These are phyloP conservation scores for Danio kyathit DNA, from an alignment of 2,797 vertebrate species.

Conservation along the genomic window DNA sequence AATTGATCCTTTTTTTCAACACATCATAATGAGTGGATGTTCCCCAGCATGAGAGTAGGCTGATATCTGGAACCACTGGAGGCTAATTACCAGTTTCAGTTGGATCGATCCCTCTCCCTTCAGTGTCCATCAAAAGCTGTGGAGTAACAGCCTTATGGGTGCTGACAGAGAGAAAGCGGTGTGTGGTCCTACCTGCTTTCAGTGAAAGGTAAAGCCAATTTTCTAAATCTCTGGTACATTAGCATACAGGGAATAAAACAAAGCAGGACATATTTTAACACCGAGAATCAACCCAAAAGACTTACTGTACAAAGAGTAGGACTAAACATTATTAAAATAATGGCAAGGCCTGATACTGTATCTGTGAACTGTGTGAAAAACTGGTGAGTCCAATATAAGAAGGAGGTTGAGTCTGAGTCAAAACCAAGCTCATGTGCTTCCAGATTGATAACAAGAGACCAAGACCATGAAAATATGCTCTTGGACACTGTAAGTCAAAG, in stretches of 20 bases:
- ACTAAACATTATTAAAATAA: neutral
- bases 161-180: neutral
- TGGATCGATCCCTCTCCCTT: neutral
- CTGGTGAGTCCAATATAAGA: neutral
- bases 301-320: neutral
- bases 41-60: slow-evolving; percentile 4
- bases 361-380: neutral
- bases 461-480: neutral
- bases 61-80: slow-evolving; percentile 21
- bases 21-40: slow-evolving; percentile 22
- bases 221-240: neutral
- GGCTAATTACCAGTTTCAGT: slow-evolving; percentile 38
- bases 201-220: neutral
- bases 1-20: slow-evolving; percentile 1
- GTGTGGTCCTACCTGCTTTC: neutral
- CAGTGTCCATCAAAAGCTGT: slow-evolving; percentile 8
- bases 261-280: neutral
- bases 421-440: neutral
- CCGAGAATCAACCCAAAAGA: neutral
- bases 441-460: neutral
- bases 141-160: neutral
- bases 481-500: neutral
- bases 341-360: neutral
- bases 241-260: neutral
- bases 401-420: neutral